Conservation (phyloP, 2,797 vertebrate species). For the Amphiprion clarkii region DNA sequence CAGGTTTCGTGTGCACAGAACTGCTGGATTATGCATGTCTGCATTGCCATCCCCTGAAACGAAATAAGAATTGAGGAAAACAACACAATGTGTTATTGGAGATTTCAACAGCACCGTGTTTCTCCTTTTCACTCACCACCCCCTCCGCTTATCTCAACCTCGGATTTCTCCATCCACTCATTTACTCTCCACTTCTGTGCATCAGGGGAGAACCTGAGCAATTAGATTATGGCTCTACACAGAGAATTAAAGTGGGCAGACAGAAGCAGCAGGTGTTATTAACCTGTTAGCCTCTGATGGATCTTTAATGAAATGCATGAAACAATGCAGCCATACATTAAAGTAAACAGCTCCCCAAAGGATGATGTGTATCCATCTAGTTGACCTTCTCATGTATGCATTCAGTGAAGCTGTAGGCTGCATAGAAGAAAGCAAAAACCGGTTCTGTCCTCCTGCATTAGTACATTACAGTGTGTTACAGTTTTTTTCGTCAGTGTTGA, state of each 20-base stretch:
- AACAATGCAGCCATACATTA: not conserved
- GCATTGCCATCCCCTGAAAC: not conserved
- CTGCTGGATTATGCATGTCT: not conserved
- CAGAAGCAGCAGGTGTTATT: conserved; percentile 12
- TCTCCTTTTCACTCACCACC: not conserved
- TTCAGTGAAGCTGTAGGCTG: not conserved
- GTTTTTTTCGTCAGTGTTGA: not conserved
- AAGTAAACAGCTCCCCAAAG: conserved; percentile 3
- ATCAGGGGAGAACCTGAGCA: conserved; percentile 25
- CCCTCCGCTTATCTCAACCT: not conserved
- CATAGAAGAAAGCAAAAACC: not conserved
- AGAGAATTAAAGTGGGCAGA: conserved; percentile 1
- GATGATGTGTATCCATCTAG: not conserved
- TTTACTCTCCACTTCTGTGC: not conserved
- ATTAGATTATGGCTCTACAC: conserved; percentile 26
- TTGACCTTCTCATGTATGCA: conserved; percentile 3
- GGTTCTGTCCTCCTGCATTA: not conserved
- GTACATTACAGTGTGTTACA: not conserved
- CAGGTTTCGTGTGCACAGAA: not conserved
- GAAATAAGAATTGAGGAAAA: not conserved
- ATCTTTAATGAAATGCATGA: conserved; percentile 28
- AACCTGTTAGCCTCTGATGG: conserved; percentile 21
- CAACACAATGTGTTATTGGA: not conserved
- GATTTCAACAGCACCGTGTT: not conserved
- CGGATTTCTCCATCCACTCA: not conserved